Percentiles rank a stretch among this genome's conserved stretches.
Evolutionary conservation across 2,113 vertebrate genomes (phyloP).

Genomic region (Ellobius talpinus): DNA sequence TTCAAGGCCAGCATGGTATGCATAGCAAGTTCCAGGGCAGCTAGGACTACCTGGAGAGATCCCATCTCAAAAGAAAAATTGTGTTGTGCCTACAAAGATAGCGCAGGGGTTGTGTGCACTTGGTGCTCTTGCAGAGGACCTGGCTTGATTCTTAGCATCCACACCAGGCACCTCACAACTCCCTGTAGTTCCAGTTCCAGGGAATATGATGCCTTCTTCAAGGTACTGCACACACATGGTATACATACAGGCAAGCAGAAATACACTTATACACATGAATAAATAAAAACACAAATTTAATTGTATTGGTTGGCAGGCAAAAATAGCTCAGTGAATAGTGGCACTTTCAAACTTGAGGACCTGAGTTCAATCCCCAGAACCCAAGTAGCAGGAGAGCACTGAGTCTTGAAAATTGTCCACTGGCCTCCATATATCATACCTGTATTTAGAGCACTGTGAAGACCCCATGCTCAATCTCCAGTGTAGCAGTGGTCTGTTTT

Average conservation of each 20-base stretch:
- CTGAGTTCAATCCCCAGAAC: background rate
- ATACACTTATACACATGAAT: background rate
- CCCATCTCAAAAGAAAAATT: background rate
- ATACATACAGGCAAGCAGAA: background rate
- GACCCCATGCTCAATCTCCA: background rate
- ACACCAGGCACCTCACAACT: background rate
- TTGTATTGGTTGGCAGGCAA: background rate
- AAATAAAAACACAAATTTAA: background rate
- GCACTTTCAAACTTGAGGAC: background rate
- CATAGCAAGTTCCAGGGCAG: background rate
- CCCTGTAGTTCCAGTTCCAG: background rate
- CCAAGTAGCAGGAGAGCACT: too few relatives aligned
- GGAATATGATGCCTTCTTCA: background rate
- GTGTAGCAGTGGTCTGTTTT: background rate
- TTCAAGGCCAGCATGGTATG: background rate
- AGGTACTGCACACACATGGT: background rate
- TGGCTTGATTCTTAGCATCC: background rate
- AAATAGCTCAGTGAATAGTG: background rate
- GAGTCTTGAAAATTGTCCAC: background rate
- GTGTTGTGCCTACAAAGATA: background rate
- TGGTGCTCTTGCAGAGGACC: background rate
- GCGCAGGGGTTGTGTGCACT: background rate
- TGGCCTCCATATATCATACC: background rate
- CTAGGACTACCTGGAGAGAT: background rate
- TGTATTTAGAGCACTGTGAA: background rate